A percentile compares a stretch with the other conserved stretches of the same genome.
Conservation (phyloP, 2,113 vertebrate species). For the Onychorhynchus coronatus region DNA sequence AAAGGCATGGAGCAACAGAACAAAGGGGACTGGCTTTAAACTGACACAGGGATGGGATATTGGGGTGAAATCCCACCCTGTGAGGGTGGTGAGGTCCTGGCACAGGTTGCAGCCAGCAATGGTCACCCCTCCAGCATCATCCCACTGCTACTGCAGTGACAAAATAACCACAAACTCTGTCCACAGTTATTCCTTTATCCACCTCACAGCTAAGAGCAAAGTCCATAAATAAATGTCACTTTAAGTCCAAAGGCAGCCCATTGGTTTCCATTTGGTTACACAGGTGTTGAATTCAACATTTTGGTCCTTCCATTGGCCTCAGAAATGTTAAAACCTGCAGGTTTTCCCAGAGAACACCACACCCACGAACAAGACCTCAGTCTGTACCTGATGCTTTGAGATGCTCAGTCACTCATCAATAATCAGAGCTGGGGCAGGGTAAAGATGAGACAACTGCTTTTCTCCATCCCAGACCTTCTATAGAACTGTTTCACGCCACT, state of each 20-base stretch:
- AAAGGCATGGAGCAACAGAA: not conserved
- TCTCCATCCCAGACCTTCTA: not conserved
- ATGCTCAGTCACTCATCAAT: not conserved
- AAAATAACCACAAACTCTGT: not conserved
- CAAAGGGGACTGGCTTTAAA: not conserved
- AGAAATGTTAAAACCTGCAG: not conserved
- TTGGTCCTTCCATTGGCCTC: not conserved
- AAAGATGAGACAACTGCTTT: not conserved
- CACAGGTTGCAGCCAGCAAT: not conserved
- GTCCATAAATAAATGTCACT: not conserved
- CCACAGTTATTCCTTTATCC: not conserved
- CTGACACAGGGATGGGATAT: not conserved
- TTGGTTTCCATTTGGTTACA: not conserved
- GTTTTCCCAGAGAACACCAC: not conserved
- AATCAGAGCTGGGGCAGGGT: not conserved
- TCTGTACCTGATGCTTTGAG: not conserved
- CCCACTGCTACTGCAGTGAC: not conserved
- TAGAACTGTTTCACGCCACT: rapidly evolving
- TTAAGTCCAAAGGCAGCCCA: not conserved
- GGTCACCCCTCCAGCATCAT: not conserved
- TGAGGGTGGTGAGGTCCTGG: not conserved
- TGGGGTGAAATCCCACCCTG: not conserved
- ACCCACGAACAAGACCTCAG: not conserved
- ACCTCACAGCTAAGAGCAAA: not conserved
- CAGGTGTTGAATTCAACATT: not conserved